phyloP scores from a whole-genome alignment of 2,113 vertebrate genomes.

The Eublepharis macularius region DNA sequence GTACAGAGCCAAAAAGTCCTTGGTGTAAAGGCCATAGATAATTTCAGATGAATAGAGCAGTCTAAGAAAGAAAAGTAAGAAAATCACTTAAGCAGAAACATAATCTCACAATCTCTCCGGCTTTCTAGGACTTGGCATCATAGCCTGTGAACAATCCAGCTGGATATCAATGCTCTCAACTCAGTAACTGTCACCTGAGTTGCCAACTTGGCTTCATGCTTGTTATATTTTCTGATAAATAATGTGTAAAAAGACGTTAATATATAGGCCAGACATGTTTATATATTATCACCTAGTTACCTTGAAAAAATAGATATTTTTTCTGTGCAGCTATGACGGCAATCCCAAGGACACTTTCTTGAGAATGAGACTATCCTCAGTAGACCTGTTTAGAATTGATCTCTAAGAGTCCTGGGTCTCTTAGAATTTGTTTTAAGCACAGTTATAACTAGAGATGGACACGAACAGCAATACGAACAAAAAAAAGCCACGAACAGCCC shows the following conservation, averaged over 20 bases:
- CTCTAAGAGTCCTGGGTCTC: background rate
- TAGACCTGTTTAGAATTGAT: too few relatives aligned
- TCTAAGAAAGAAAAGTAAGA: background rate
- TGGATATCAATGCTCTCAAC: conserved; percentile 43
- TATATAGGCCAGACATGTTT: background rate
- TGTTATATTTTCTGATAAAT: conserved; percentile 45
- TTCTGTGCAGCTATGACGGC: background rate
- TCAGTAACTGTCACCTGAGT: conserved; percentile 68
- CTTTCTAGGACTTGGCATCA: conserved; percentile 54
- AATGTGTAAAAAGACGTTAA: conserved; percentile 26
- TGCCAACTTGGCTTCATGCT: conserved; percentile 60
- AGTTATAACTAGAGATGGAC: too few relatives aligned
- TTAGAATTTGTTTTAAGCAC: background rate
- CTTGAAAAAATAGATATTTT: background rate
- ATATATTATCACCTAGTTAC: background rate
- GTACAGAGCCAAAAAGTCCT: conserved; percentile 31
- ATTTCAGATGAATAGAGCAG: conserved; percentile 42
- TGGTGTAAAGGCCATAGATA: conserved; percentile 16
- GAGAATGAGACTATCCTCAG: too few relatives aligned
- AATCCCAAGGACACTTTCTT: too few relatives aligned
- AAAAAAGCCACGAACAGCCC: too few relatives aligned
- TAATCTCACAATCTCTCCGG: background rate
- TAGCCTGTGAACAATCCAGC: conserved; percentile 37
- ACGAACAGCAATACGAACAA: too few relatives aligned
- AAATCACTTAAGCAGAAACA: conserved; percentile 52